Base-by-base conservation (phyloP, 2,888 invertebrate genomes). In the Atethmia centrago region DNA sequence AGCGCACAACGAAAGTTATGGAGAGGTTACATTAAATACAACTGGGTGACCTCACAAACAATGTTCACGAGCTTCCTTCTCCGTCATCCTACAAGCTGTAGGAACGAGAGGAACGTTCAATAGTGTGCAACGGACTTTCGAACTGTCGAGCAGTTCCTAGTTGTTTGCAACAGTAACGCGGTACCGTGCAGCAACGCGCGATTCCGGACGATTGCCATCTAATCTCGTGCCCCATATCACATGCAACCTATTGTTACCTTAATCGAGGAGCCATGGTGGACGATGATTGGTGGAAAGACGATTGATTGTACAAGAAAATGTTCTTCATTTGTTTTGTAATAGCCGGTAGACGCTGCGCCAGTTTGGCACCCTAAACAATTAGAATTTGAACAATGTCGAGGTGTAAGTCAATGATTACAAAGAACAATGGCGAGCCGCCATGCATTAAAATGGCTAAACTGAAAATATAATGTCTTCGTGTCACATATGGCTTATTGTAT, bases 161-260 rank as follows among this genome's bases (percentile, higher is more conserved):
- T 55, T 51, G 55, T 59, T 59, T 53, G 47, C 49, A 62, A 55
- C 74, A 73, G 51, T 56, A 74, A 56, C 62, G 36, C 8, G 42
- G 40, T 28, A 25, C 28, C 42, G 62, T n/a, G 31, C 40, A 61
- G 58, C 40, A 28, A 28, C 40, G 58, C 51, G 58, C 31, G 25
- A 64, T 65, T 36, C 53, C 49, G 36, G 14, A 14, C 21, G 77
- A 79, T 79, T 51, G 40, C 31, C 21, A 79, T 79, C 77, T 77
- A 65, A 77, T 79, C 73, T 79, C 28, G 28, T 61, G 73, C 55
- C 51, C 64, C 31, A 79, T 79, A 61, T 79, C 79, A 61, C 79
- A 79, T 71, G 64, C 79, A 79, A 65, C 64, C 71, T 62, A 47
- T 25, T 64, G 53, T 51, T 59, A 53, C 58, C 72, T 58, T 63